phyloP scores from a whole-genome alignment of 2,797 vertebrate genomes.

The Melanotaenia maccullochi region DNA sequence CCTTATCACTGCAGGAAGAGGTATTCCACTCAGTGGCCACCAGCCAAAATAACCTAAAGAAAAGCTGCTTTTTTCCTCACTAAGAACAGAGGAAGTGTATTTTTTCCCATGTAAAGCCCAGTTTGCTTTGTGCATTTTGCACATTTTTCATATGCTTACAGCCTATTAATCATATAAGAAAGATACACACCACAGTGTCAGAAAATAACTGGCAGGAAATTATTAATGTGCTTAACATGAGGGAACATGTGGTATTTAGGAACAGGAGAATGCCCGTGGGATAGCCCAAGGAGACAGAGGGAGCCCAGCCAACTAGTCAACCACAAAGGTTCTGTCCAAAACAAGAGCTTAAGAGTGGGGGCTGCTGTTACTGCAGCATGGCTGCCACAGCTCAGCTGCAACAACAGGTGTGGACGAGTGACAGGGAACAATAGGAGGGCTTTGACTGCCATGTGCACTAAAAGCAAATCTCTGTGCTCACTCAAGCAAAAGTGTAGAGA shows the following conservation, averaged over 20 bases:
- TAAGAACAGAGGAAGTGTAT: slow-evolving; percentile 29
- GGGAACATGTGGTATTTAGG: slow-evolving; percentile 78
- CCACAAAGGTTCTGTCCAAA: slow-evolving; percentile 71
- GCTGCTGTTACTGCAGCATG: slow-evolving; percentile 52
- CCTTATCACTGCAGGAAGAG: slow-evolving; percentile 71
- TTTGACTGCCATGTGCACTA: slow-evolving; percentile 38
- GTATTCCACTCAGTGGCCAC: slow-evolving; percentile 66
- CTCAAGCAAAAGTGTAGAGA: slow-evolving; percentile 1
- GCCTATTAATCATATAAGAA: slow-evolving; percentile 72
- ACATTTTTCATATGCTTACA: slow-evolving; percentile 60
- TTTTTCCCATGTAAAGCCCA: slow-evolving; percentile 12
- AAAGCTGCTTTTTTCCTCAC: slow-evolving; percentile 51
- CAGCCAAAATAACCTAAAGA: slow-evolving; percentile 64
- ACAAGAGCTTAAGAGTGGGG: slow-evolving; percentile 71
- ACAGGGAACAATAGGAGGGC: slow-evolving; percentile 67
- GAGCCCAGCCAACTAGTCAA: slow-evolving; percentile 55
- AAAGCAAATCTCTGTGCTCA: slow-evolving; percentile 15
- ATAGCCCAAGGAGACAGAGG: slow-evolving; percentile 49
- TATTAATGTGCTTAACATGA: slow-evolving; percentile 74
- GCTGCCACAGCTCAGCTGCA: slow-evolving; percentile 68
- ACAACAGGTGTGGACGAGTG: slow-evolving; percentile 83
- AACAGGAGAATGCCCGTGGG: slow-evolving; percentile 73
- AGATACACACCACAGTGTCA: slow-evolving; percentile 60
- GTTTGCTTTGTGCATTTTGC: slow-evolving; percentile 49
- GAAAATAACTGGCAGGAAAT: slow-evolving; percentile 69